Evolutionary conservation across 1,140 invertebrate genomes (phyloP), one percentile per base, ranked within the genome.

Genomic region (Drosophila persimilis): DNA sequence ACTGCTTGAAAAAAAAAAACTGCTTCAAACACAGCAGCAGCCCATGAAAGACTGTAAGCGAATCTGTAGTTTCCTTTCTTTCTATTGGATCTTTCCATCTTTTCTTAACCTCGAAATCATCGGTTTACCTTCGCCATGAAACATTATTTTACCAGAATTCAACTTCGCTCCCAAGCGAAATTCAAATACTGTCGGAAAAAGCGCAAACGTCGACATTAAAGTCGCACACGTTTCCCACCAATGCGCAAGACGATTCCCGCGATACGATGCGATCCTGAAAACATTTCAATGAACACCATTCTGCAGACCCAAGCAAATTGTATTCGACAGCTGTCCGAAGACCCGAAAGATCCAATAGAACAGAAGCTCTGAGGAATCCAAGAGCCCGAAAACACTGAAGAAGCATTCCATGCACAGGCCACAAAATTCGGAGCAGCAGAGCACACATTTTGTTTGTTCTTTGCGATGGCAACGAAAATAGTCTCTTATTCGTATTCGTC

Each of bases 291-390:
- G 45, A 20, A 11, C 51, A 55, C 13, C 17, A 50, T 51, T 70
- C 22, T 70, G 66, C 61, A 29, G 47, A 70, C 46, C 20, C 13
- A 50, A 56, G 66, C 66, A 70, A 70, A 70, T 64, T 64, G 66
- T 46, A 62, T 48, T 62, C 44, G 46, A 39, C 52, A 45, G 66
- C 54, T 45, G 54, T 3, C 9, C 17, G 46, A 47, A 22, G 13
- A 6, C 6, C 31, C n/a, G 13, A 13, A 13, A 31, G 5, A 15
- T 8, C 31, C 51, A 17, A 43, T 52, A 51, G 50, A 35, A 11
- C 31, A 8, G 7, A 31, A 31, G 29, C 7, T 31, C 35, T 48
- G 45, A 29, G 13, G 22, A 20, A 54, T 45, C 22, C 13, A 51
- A 39, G 22, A 43, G 11, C 3, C 31, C 9, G 31, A 24, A 15